Conservation (phyloP, 2,888 invertebrate species). For the Drosophila anomelani region DNA sequence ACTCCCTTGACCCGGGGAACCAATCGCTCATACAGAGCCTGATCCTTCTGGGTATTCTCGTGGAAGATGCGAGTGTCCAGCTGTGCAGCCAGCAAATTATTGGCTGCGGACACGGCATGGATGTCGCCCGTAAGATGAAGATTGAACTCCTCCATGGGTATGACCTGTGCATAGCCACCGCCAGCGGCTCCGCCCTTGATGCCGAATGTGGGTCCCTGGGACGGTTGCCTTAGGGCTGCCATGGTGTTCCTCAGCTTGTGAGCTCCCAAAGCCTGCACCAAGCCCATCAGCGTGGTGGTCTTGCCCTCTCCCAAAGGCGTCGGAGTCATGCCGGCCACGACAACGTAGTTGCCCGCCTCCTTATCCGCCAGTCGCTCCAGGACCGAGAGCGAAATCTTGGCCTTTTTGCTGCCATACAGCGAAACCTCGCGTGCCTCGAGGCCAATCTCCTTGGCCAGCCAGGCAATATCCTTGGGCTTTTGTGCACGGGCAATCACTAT, state of each 20-base stretch:
- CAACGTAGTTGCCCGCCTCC: constrained; percentile 94
- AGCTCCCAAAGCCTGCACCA: constrained; percentile 95
- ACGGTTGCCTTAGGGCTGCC: constrained; percentile 98
- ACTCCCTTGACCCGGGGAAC: constrained; percentile 93
- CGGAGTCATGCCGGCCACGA: constrained; percentile 98
- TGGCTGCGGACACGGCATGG: constrained; percentile 99
- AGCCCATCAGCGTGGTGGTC: constrained; percentile 96
- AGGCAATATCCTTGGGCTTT: constrained; percentile 92
- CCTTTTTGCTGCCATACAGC: constrained; percentile 96
- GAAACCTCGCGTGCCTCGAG: constrained; percentile 92
- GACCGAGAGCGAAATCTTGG: constrained; percentile 94
- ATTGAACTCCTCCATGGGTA: constrained; percentile 99
- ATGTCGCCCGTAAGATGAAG: constrained; percentile 99
- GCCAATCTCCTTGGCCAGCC: constrained; percentile 93
- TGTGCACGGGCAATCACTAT: constrained; percentile 95
- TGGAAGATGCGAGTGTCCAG: constrained; percentile 98
- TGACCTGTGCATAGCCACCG: constrained; percentile 97
- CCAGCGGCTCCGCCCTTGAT: constrained; percentile 98
- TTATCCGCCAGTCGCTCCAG: constrained; percentile 90
- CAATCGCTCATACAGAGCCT: constrained; percentile 93
- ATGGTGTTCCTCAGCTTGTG: constrained; percentile 94
- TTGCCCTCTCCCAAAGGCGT: constrained; percentile 99
- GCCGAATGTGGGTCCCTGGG: constrained; percentile 99
- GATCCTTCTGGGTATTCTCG: constrained; percentile 95
- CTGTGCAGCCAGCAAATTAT: constrained; percentile 98